Evolutionary conservation across 2,888 invertebrate genomes (phyloP), one percentile per base, ranked within the genome.

Genomic region (Chrysotoxum bicinctum): DNA sequence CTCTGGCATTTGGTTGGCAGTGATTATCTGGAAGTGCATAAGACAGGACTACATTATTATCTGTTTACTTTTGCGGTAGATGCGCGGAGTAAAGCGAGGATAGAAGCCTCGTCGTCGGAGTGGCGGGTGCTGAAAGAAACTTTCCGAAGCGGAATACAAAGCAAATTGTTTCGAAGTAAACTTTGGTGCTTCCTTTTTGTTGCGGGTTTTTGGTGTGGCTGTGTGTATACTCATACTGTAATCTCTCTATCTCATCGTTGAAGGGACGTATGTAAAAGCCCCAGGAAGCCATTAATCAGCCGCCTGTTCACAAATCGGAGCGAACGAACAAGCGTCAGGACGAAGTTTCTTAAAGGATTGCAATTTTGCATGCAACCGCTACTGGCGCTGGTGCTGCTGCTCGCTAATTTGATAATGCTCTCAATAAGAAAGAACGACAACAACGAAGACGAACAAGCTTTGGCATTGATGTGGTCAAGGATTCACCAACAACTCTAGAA

Each of bases 401-500:
- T 72, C 76, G 56, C 81, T 85, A 85, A 85, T 85, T 85, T 68
- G 76, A 81, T 85, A 85, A 81, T 73, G 64, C 70, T 60, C 23
- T 40, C 23, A 14, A 19, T 48, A 21, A 3, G 23, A 72, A 73
- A 69, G n/a, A 43, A 62, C 50, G 73, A 45, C 48, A 45, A 12
- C 68, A 50, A 69, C 62, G 70, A 58, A 60, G 40, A 37, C 30
- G 19, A 37, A 26, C 19, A 32, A 19, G 30, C 52, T 32, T 30
- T 81, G 85, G 81, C 81, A 77, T 85, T 85, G 68, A 85, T 77
- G 85, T 85, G 85, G 85, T 85, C 85, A 85, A 85, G 81, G 84
- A 60, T 54, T 54, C 16, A 32, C n/a, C 48, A 58, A 45, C 45
- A 64, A 58, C 48, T 75, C 23, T 72, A 60, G 64, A 75, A 75